Conservation (phyloP, 2,888 invertebrate genomes). For the Tetragnatha montana region DNA sequence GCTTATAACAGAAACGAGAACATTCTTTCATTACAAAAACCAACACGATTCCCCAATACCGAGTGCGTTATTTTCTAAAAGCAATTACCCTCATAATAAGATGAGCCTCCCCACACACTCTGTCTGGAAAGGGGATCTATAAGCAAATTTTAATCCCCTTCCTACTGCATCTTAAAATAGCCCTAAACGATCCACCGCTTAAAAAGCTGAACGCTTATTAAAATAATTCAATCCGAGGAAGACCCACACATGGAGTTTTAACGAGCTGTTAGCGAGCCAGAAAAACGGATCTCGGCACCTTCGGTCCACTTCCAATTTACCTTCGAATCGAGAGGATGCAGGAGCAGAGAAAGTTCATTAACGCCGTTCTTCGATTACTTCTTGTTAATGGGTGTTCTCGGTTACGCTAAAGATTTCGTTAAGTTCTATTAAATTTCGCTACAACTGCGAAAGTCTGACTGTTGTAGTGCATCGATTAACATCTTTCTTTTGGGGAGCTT, state of each 20-base stretch:
- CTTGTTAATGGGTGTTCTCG: conserved; percentile 37
- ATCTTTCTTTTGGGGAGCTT: conserved; percentile 1
- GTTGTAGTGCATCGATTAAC: conserved; percentile 33
- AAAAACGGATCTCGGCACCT: conserved; percentile 12
- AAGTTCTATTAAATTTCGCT: conserved; percentile 51
- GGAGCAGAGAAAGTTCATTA: conserved; percentile 38
- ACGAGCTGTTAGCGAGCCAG: conserved; percentile 6
- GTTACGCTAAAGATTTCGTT: background rate
- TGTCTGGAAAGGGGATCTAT: too few relatives aligned
- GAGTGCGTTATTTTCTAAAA: too few relatives aligned
- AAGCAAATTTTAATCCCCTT: background rate
- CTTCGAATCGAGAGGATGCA: background rate
- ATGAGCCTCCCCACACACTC: too few relatives aligned
- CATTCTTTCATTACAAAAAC: too few relatives aligned
- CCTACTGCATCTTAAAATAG: background rate
- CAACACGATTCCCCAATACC: too few relatives aligned
- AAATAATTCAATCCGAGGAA: background rate
- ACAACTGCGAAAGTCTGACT: conserved; percentile 12
- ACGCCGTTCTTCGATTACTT: conserved; percentile 25
- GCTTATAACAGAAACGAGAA: too few relatives aligned
- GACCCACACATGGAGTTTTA: conserved; percentile 12
- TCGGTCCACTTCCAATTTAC: conserved; percentile 21
- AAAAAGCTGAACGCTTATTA: background rate
- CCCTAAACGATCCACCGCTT: background rate
- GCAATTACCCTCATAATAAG: too few relatives aligned